Evolutionary conservation across 2,113 vertebrate species (phyloP), one percentile per base, ranked within the genome.

Genomic region (Ascaphus truei): DNA sequence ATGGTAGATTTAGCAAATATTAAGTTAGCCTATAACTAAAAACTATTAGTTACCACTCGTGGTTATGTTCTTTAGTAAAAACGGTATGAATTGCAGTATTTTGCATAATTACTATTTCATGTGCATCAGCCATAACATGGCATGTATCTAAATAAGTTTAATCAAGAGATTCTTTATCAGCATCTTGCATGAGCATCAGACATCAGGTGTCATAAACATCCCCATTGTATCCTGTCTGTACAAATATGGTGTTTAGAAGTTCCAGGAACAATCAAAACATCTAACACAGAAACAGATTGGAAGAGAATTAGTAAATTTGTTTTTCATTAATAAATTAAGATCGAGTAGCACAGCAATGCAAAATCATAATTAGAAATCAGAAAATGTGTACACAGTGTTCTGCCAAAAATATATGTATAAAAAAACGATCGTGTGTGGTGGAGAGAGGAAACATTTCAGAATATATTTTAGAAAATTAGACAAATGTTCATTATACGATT

Each of bases 321-420:
- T 69, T 69, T 69, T 69, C 66, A 69, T 69, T 69, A 69, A 69
- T 69, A 69, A 69, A 69, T 69, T 69, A 69, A 60, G 66, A 34
- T 45, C 59, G 66, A 60, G 66, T 50, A 59, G 66, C 43, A 50
- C 33, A 60, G 66, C 43, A 68, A 58, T 68, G 53, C 41, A 60
- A 69, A 69, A 69, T 56, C 66, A 60, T 69, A 69, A 69, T 69
- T 69, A 69, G 66, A 69, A 69, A 60, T 69, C 41, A 51, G 55
- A 69, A 60, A 37, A 69, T 60, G 66, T 60, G 66, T 50, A 60
- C 66, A 37, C 41, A 36, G 45, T 69, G 66, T 69, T 69, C 66
- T 69, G 66, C 66, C 66, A 69, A 69, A 66, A 69, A 69, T 69
- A 69, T 69, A 60, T 69, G 43, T 69, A 69, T 59, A 26, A 59